Percentiles rank a stretch among this genome's conserved stretches.
Conservation (phyloP, 2,888 invertebrate genomes). For the Cyaniris semiargus region DNA sequence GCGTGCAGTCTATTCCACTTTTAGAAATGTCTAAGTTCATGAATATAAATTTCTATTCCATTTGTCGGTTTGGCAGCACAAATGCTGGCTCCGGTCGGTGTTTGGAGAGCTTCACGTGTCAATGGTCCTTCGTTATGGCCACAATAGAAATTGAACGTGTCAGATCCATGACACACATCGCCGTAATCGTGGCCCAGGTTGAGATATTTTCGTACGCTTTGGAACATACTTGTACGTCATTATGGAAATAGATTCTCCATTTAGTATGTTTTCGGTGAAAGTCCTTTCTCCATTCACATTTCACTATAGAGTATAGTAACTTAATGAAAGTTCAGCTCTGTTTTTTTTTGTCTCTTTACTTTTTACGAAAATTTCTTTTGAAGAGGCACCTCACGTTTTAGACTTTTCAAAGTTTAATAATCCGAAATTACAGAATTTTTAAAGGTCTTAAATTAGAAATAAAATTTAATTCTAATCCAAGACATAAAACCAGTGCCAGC, state of each 20-base stretch:
- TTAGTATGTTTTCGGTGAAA: not conserved
- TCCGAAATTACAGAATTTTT: not conserved
- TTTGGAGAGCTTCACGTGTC: slow-evolving; percentile 30
- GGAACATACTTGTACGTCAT: not conserved
- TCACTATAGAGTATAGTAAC: not conserved
- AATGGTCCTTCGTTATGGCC: slow-evolving; percentile 29
- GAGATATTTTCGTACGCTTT: slow-evolving; percentile 13
- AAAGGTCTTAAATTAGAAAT: not conserved
- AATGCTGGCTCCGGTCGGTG: slow-evolving; percentile 14
- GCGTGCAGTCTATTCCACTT: not conserved
- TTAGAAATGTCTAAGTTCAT: slow-evolving; percentile 6
- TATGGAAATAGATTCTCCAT: not conserved
- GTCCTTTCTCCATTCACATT: not conserved
- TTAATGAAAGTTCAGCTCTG: not conserved
- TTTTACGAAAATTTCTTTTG: not conserved
- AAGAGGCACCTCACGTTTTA: too few relatives aligned
- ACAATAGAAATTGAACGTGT: slow-evolving; percentile 32
- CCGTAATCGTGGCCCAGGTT: slow-evolving; percentile 1
- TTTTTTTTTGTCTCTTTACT: not conserved
- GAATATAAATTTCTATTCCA: slow-evolving; percentile 32
- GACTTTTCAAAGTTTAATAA: not conserved
- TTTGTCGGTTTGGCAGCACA: slow-evolving; percentile 32
- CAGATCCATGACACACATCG: slow-evolving; percentile 2
- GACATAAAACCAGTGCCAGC: slow-evolving; percentile 4
- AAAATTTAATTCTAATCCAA: not conserved